A percentile compares a stretch with the other conserved stretches of the same genome.
Evolutionary conservation across 2,888 invertebrate species (phyloP).

Genomic region (Isoperla grammatica): DNA sequence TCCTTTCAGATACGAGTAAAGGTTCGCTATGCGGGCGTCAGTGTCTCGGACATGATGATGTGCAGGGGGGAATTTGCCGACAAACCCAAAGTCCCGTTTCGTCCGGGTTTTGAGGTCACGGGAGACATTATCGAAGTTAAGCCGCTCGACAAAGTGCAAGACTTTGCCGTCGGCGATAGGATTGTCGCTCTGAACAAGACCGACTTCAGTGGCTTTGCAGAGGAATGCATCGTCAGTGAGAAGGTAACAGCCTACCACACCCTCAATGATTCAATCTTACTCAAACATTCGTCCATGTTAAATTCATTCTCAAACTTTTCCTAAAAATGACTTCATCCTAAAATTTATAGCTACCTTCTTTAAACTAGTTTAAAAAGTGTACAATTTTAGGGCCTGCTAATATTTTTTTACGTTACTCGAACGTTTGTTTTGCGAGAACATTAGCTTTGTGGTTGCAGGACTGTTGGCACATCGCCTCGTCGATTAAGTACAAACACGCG

Average conservation of each 20-base stretch:
- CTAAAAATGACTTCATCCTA: too few relatives aligned
- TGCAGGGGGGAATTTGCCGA: constrained; percentile 47
- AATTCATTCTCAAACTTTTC: too few relatives aligned
- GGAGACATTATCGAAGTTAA: constrained; percentile 57
- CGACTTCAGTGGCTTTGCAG: constrained; percentile 54
- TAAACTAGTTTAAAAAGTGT: background rate
- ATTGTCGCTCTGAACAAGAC: constrained; percentile 54
- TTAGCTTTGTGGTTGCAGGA: constrained; percentile 47
- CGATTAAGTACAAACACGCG: constrained; percentile 41
- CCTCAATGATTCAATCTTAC: too few relatives aligned
- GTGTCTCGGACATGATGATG: constrained; percentile 54
- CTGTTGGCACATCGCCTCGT: constrained; percentile 52
- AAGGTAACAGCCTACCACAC: constrained; percentile 26
- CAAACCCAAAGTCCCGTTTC: constrained; percentile 49
- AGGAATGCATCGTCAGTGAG: constrained; percentile 50
- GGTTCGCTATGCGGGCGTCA: constrained; percentile 59
- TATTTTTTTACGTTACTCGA: too few relatives aligned
- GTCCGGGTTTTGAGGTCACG: constrained; percentile 60
- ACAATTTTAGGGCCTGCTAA: background rate
- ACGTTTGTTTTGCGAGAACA: background rate
- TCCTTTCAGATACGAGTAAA: constrained; percentile 58
- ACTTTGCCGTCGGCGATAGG: constrained; percentile 52
- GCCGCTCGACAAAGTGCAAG: constrained; percentile 42
- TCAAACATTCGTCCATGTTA: too few relatives aligned
- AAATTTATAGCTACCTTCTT: too few relatives aligned